Conservation (phyloP, 2,888 invertebrate species). For the Meta bourneti region DNA sequence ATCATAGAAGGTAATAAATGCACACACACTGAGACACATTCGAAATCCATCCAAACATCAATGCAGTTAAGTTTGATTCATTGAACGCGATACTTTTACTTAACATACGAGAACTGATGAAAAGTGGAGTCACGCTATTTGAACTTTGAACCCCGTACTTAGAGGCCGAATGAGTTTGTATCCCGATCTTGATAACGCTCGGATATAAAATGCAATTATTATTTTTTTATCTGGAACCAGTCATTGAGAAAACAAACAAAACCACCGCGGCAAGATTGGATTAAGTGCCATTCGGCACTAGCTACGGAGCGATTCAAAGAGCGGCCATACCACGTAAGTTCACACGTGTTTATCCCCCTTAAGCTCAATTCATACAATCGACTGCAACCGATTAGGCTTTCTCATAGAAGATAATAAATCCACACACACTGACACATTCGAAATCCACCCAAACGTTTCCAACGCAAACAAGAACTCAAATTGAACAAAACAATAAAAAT, state of each 20-base stretch:
- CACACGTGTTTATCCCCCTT: not conserved
- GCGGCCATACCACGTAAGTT: no score
- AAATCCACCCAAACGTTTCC: slow-evolving; percentile 21
- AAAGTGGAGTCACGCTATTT: not conserved
- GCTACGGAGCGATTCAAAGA: not conserved
- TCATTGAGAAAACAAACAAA: not conserved
- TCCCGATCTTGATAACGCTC: not conserved
- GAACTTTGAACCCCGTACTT: not conserved
- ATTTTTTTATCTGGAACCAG: not conserved
- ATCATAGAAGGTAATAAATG: no score
- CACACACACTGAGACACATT: no score
- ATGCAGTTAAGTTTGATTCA: no score
- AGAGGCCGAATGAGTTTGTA: not conserved
- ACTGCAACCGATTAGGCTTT: not conserved
- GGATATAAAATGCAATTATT: not conserved
- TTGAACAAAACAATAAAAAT: not conserved
- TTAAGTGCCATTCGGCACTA: not conserved
- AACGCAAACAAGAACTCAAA: not conserved
- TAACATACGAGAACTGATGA: not conserved
- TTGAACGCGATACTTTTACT: no score
- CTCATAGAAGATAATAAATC: not conserved
- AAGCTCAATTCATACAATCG: not conserved
- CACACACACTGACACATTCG: slow-evolving; percentile 14
- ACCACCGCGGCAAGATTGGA: not conserved
- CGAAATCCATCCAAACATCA: no score